Evolutionary conservation across 2,888 invertebrate species (phyloP).

Genomic region (Drosophila melanosoma): DNA sequence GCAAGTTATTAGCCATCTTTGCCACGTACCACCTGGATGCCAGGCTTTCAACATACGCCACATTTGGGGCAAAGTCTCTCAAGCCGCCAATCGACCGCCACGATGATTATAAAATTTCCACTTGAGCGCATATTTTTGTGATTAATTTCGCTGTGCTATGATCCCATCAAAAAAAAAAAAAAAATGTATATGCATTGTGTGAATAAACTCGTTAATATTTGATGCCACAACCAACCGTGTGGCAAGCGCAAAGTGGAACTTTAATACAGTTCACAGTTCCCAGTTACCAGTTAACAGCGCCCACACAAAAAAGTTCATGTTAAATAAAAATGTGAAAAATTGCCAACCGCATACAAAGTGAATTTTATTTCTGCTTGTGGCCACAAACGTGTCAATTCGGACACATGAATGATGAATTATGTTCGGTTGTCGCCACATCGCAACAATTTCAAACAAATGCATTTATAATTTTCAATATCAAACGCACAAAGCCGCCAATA

Average conservation of each 20-base stretch:
- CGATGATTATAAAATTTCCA: conserved; percentile 73
- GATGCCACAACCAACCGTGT: conserved; percentile 36
- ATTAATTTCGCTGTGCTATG: conserved; percentile 65
- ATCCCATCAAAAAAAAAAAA: conserved; percentile 30
- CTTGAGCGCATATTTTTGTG: conserved; percentile 71
- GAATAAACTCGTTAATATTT: conserved; percentile 64
- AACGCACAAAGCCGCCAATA: conserved; percentile 40
- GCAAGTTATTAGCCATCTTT: conserved; percentile 68
- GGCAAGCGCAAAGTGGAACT: conserved; percentile 23
- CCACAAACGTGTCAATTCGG: conserved; percentile 77
- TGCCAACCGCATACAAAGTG: conserved; percentile 71
- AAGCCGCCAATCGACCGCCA: conserved; percentile 55
- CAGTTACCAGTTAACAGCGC: not conserved
- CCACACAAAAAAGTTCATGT: conserved; percentile 19
- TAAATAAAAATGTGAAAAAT: conserved; percentile 52
- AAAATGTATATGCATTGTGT: conserved; percentile 44
- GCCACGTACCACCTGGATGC: conserved; percentile 29
- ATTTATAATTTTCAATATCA: conserved; percentile 37
- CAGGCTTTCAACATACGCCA: conserved; percentile 3
- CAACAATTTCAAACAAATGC: conserved; percentile 37
- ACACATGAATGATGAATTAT: conserved; percentile 79
- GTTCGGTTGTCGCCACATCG: conserved; percentile 45
- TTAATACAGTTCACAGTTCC: conserved; percentile 40
- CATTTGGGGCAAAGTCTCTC: conserved; percentile 16
- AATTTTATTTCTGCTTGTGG: conserved; percentile 75